phyloP scores from a whole-genome alignment of 2,113 vertebrate species.

The Notiomystis cincta region DNA sequence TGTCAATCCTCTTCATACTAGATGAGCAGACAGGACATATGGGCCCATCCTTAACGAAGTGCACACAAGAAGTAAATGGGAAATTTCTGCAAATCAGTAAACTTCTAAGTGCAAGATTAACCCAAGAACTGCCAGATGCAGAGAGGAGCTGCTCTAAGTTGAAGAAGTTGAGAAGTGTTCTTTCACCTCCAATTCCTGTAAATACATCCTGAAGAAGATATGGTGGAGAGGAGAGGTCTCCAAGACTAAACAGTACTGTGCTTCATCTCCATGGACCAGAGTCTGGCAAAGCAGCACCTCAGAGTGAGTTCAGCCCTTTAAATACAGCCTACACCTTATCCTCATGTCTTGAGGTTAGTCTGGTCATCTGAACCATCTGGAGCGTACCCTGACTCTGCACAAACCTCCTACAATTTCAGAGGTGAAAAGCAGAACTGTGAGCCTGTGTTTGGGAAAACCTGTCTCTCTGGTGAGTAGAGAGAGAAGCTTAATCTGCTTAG shows the following conservation, averaged over 20 bases:
- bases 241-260: background rate
- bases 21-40: conserved; percentile 45
- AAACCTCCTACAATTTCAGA: background rate
- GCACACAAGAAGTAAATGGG: background rate
- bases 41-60: background rate
- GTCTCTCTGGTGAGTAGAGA: background rate
- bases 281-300: background rate
- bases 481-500: conserved; percentile 44
- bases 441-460: background rate
- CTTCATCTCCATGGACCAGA: background rate
- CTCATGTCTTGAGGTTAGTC: background rate
- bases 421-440: background rate
- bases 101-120: background rate
- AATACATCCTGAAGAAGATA: background rate
- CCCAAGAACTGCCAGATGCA: background rate
- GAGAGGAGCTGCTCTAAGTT: background rate
- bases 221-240: background rate
- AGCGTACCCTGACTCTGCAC: background rate
- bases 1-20: conserved; percentile 15
- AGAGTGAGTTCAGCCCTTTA: background rate
- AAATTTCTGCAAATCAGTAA: background rate
- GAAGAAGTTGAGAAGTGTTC: background rate
- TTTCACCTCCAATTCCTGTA: background rate
- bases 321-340: background rate
- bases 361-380: background rate